Percentiles rank a stretch among this genome's conserved stretches.
phyloP scores from a whole-genome alignment of 2,797 vertebrate genomes.

The Furcifer pardalis region DNA sequence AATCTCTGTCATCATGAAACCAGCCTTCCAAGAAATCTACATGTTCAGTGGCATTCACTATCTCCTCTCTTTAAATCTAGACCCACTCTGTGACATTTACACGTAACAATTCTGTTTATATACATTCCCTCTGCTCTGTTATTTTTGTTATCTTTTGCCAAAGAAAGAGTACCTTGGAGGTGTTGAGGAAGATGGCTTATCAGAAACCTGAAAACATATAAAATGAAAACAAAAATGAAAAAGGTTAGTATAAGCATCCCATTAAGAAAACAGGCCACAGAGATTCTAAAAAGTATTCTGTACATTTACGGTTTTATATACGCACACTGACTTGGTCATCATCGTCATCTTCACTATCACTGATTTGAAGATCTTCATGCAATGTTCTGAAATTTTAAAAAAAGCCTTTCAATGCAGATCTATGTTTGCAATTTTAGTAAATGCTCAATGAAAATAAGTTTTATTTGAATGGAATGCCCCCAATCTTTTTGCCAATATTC shows the following conservation, averaged over 20 bases:
- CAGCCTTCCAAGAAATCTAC: background rate
- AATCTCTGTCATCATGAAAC: background rate
- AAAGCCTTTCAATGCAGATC: conserved; percentile 49
- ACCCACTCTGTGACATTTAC: background rate
- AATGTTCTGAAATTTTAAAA: conserved; percentile 75
- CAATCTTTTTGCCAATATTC: background rate
- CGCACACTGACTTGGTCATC: conserved; percentile 75
- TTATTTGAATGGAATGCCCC: background rate
- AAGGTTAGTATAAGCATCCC: conserved; percentile 66
- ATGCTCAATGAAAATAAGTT: conserved; percentile 10
- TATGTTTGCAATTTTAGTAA: conserved; percentile 31
- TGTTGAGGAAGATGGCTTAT: conserved; percentile 74
- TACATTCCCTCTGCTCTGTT: background rate
- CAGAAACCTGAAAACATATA: conserved; percentile 71
- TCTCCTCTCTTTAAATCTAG: background rate
- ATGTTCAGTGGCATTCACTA: background rate
- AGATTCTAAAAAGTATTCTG: conserved; percentile 48
- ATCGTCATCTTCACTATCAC: conserved; percentile 81
- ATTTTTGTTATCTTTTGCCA: conserved; percentile 43
- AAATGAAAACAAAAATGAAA: conserved; percentile 49
- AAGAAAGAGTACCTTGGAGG: conserved; percentile 78
- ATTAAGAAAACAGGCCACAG: background rate
- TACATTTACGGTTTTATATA: background rate
- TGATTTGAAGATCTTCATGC: conserved; percentile 80
- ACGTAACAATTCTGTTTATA: background rate